phyloP scores from a whole-genome alignment of 1,140 invertebrate genomes.

The Drosophila pseudoobscura region DNA sequence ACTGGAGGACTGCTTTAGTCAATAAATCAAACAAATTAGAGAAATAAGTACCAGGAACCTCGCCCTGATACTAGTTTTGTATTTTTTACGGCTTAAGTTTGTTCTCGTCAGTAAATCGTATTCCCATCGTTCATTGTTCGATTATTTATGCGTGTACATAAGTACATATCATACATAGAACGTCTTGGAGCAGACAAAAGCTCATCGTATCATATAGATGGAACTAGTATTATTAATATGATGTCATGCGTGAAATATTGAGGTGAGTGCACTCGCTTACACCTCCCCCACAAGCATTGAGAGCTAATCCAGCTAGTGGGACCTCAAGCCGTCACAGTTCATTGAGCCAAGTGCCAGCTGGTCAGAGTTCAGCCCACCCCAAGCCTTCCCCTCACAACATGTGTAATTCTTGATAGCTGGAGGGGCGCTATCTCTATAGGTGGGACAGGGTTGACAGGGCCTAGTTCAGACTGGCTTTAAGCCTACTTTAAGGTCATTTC shows the following conservation, averaged over 20 bases:
- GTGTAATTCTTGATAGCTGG: not conserved
- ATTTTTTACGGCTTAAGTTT: not conserved
- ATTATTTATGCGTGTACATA: not conserved
- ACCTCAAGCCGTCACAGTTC: constrained; percentile 65
- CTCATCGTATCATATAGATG: constrained; percentile 2
- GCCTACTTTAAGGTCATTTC: not conserved
- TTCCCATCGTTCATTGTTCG: constrained; percentile 4
- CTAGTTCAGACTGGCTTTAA: too few species aligned
- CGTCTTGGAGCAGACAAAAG: not conserved
- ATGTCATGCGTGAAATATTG: constrained; percentile 69
- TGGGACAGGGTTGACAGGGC: too few species aligned
- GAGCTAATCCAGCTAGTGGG: constrained; percentile 63
- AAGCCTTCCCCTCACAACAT: not conserved
- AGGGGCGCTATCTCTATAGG: not conserved
- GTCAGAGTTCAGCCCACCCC: constrained; percentile 21
- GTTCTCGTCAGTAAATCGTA: too few species aligned
- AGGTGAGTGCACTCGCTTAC: constrained; percentile 65
- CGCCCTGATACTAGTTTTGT: too few species aligned
- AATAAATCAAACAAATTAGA: constrained; percentile 27
- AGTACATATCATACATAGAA: not conserved
- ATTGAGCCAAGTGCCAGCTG: constrained; percentile 60
- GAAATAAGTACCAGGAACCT: not conserved
- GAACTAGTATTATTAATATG: constrained; percentile 51
- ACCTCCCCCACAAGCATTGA: constrained; percentile 19
- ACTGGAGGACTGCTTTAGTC: constrained; percentile 8